A percentile compares a stretch with the other conserved stretches of the same genome.
Conservation (phyloP, 1,140 invertebrate genomes). For the Drosophila baimaii region DNA sequence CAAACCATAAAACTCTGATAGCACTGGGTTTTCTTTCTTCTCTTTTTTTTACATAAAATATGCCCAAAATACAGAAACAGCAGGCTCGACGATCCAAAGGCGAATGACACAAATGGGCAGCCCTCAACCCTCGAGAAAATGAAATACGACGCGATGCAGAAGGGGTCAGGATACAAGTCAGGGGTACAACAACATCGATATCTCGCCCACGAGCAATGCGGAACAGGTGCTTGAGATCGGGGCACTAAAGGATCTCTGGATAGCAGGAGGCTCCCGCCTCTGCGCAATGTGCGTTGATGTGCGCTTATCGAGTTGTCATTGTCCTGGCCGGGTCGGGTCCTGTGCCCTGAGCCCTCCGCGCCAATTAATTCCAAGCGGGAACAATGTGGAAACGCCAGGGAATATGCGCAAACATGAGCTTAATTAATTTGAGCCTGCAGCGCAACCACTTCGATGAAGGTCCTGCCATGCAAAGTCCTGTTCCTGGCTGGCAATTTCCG, state of each 20-base stretch:
- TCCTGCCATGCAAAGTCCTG: constrained; percentile 36
- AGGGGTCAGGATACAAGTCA: constrained; percentile 24
- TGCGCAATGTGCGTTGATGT: constrained; percentile 73
- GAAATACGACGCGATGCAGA: constrained; percentile 57
- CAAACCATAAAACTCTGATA: constrained; percentile 83
- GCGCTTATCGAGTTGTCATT: constrained; percentile 82
- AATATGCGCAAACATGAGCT: constrained; percentile 76
- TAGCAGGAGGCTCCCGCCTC: constrained; percentile 7
- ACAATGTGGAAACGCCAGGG: constrained; percentile 36
- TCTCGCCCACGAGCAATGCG: constrained; percentile 63
- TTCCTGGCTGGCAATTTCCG: constrained; percentile 42
- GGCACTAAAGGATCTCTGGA: constrained; percentile 32
- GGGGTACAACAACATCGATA: constrained; percentile 28
- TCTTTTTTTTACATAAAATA: constrained; percentile 40
- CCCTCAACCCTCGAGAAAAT: constrained; percentile 53
- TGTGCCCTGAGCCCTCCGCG: constrained; percentile 41
- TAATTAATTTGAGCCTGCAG: constrained; percentile 76
- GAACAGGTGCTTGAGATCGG: constrained; percentile 72
- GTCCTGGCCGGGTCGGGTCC: constrained; percentile 46
- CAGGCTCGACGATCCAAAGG: constrained; percentile 27
- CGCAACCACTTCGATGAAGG: constrained; percentile 32
- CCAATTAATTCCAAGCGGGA: constrained; percentile 72
- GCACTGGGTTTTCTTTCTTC: constrained; percentile 45
- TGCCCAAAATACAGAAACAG: constrained; percentile 47
- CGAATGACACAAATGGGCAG: constrained; percentile 38